phyloP scores from a whole-genome alignment of 2,797 vertebrate genomes.

The Acrossocheilus wenchowensis region DNA sequence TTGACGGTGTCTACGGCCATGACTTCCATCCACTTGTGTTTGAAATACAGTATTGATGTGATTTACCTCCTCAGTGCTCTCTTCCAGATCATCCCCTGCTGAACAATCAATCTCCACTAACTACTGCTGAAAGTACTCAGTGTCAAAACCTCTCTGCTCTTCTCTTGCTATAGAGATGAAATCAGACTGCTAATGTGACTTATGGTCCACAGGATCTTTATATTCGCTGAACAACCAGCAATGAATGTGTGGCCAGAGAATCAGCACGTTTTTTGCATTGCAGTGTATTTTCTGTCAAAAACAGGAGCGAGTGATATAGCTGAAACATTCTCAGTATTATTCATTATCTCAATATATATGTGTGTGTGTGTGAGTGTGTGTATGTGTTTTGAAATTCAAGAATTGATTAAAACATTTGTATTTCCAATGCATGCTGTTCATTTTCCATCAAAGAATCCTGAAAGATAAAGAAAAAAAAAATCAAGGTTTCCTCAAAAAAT shows the following conservation, averaged over 20 bases:
- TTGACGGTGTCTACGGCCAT: constrained; percentile 66
- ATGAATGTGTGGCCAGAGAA: constrained; percentile 9
- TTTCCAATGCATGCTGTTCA: too few relatives aligned
- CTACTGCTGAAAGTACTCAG: constrained; percentile 62
- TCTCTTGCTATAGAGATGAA: constrained; percentile 65
- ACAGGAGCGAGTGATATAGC: background rate
- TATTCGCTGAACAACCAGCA: background rate
- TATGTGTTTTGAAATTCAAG: too few relatives aligned
- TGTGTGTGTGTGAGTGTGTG: too few relatives aligned
- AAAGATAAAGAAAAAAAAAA: too few relatives aligned
- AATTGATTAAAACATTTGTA: too few relatives aligned
- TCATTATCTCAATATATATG: too few relatives aligned
- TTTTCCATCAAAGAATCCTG: too few relatives aligned
- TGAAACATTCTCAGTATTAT: background rate
- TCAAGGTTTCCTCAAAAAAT: too few relatives aligned
- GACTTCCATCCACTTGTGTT: constrained; percentile 69
- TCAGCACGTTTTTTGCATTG: background rate
- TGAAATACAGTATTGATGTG: constrained; percentile 62
- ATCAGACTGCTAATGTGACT: constrained; percentile 53
- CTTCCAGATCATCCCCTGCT: constrained; percentile 36
- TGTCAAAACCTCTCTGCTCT: constrained; percentile 62
- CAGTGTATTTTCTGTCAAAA: background rate
- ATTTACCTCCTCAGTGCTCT: constrained; percentile 44
- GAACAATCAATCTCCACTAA: constrained; percentile 64
- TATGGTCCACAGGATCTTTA: constrained; percentile 47